phyloP scores from a whole-genome alignment of 2,113 vertebrate genomes.

The Scopus umbretta region DNA sequence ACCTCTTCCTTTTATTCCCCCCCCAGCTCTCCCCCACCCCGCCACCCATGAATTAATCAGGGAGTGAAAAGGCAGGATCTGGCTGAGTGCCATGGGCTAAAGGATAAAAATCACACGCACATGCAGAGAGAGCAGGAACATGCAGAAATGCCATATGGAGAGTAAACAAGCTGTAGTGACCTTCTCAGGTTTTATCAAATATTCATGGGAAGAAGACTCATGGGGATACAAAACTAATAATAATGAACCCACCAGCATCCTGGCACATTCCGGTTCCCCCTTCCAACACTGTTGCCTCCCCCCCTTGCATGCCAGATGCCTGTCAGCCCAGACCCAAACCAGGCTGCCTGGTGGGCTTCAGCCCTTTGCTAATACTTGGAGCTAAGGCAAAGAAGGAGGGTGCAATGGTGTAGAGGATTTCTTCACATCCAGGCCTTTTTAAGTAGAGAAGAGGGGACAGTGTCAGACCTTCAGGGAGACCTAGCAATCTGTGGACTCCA shows the following conservation, averaged over 20 bases:
- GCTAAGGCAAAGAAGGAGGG: neutral
- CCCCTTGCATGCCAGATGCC: neutral
- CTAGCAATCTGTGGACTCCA: neutral
- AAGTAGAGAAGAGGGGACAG: neutral
- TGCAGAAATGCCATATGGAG: constrained; percentile 9
- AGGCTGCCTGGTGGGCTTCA: neutral
- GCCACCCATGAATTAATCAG: neutral
- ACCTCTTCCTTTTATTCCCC: neutral
- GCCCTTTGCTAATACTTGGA: neutral
- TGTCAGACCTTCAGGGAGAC: neutral
- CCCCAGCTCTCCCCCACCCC: no score
- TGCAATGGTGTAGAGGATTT: neutral
- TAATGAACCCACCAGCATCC: neutral
- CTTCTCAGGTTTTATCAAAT: neutral
- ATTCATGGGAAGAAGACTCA: neutral
- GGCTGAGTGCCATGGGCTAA: neutral
- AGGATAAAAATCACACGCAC: neutral
- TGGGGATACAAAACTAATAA: neutral
- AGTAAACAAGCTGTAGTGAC: constrained; percentile 26
- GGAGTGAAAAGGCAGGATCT: neutral
- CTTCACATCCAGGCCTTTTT: neutral
- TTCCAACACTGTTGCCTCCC: neutral
- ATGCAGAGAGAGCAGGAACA: neutral
- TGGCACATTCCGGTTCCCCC: neutral
- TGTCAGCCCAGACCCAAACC: neutral